These are phyloP conservation scores for Thamnophis sirtalis DNA, from an alignment of 2,113 vertebrate genomes.

Conservation along the genomic window DNA sequence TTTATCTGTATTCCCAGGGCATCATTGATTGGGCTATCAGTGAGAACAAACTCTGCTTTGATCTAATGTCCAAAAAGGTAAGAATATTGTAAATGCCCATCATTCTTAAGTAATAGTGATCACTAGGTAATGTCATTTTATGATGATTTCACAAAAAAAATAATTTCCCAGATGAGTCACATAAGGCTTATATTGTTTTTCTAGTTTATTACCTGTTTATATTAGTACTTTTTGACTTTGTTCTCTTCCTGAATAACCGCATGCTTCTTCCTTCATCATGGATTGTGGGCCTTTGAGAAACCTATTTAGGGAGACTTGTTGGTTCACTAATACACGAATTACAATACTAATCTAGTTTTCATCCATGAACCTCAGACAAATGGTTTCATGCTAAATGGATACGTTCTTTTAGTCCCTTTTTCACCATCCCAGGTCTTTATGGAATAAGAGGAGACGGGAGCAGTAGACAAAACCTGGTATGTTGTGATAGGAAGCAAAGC, in stretches of 20 bases:
- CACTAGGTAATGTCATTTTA: not conserved
- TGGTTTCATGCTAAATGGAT: not conserved
- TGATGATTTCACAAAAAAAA: not conserved
- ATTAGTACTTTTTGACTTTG: not conserved
- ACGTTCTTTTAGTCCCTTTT: not conserved
- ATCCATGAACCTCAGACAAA: not conserved
- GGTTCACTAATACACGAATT: not conserved
- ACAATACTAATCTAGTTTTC: not conserved
- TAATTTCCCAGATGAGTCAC: not conserved
- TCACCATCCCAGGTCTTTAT: not conserved
- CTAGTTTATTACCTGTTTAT: not conserved
- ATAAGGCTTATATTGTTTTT: not conserved
- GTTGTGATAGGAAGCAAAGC: not conserved
- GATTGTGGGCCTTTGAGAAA: not conserved
- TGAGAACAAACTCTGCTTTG: slow-evolving; percentile 91
- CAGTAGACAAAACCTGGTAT: too few relatives aligned
- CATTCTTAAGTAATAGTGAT: not conserved
- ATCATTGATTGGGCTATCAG: slow-evolving; percentile 86
- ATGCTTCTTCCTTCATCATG: not conserved
- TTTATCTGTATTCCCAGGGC: slow-evolving; percentile 70
- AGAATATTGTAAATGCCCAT: slow-evolving; percentile 32
- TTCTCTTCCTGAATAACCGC: not conserved
- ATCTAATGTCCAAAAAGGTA: slow-evolving; percentile 84
- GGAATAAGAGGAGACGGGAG: not conserved
- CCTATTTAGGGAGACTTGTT: not conserved